These are phyloP conservation scores for Enteromius trimaculatus DNA, from an alignment of 2,797 vertebrate genomes.

Conservation along the genomic window DNA sequence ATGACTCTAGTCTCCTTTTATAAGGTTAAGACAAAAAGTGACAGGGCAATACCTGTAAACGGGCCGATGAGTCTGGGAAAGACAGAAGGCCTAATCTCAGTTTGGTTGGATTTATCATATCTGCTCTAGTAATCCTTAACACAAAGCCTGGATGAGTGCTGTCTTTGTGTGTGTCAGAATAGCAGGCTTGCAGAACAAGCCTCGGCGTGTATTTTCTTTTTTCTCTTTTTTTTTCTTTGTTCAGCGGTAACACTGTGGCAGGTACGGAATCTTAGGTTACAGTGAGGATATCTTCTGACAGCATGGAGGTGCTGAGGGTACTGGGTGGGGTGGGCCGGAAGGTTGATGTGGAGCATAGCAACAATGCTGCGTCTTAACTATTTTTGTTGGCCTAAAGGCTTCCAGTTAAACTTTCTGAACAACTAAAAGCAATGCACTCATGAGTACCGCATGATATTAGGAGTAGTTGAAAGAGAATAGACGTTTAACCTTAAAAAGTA, in stretches of 20 bases:
- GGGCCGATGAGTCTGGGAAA: constrained; percentile 56
- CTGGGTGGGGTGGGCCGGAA: constrained; percentile 26
- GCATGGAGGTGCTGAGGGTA: constrained; percentile 64
- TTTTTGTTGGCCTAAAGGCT: neutral
- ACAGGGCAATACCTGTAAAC: constrained; percentile 45
- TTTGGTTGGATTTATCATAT: constrained; percentile 70
- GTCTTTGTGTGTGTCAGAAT: constrained; percentile 75
- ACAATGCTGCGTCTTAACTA: neutral
- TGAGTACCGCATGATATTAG: neutral
- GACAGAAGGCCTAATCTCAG: constrained; percentile 64
- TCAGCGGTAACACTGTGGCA: constrained; percentile 66
- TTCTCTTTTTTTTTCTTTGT: constrained; percentile 47
- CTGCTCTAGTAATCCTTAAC: constrained; percentile 75
- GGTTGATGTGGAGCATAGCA: neutral
- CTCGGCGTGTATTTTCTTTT: constrained; percentile 67
- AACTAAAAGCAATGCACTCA: neutral
- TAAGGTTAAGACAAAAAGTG: constrained; percentile 41
- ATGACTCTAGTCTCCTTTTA: constrained; percentile 43
- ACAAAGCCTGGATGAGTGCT: constrained; percentile 79
- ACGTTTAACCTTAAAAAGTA: neutral
- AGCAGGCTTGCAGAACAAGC: constrained; percentile 72
- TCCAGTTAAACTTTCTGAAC: neutral
- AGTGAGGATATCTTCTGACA: constrained; percentile 65
- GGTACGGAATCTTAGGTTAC: constrained; percentile 73
- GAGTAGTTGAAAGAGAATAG: neutral